Percentiles rank a stretch among this genome's conserved stretches.
phyloP scores from a whole-genome alignment of 2,113 vertebrate genomes.

The Elephas maximus region DNA sequence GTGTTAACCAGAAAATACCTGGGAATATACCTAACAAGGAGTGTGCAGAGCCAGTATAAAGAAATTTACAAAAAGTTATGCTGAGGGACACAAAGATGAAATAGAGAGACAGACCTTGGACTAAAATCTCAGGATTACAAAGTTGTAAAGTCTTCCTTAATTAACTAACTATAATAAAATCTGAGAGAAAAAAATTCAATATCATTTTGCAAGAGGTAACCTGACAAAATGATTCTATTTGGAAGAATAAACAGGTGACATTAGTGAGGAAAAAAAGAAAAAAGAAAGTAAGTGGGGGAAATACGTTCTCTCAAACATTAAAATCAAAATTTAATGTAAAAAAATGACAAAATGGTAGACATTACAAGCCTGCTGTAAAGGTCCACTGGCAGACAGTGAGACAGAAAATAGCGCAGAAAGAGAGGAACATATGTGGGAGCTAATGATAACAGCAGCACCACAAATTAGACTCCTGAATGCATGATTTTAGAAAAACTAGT shows the following conservation, averaged over 20 bases:
- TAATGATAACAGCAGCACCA: not conserved
- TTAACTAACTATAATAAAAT: conserved; percentile 14
- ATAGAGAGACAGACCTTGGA: not conserved
- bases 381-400: not conserved
- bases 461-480: not conserved
- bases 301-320: not conserved
- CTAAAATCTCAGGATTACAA: conserved; percentile 39
- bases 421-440: not conserved
- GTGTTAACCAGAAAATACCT: not conserved
- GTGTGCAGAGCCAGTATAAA: not conserved
- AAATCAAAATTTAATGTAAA: conserved; percentile 22
- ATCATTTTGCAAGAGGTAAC: not conserved
- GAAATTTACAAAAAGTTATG: conserved; percentile 21
- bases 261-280: not conserved
- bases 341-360: not conserved
- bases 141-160: not conserved
- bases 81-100: conserved; percentile 1
- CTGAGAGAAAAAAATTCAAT: not conserved
- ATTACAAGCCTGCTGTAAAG: not conserved
- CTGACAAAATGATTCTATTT: conserved; percentile 39
- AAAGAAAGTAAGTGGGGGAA: not conserved
- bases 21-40: not conserved
- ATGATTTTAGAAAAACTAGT: not conserved
- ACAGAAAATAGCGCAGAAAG: not conserved
- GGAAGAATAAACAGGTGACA: not conserved